Evolutionary conservation across 2,888 invertebrate genomes (phyloP), one percentile per base, ranked within the genome.

Genomic region (Furcula furcula): DNA sequence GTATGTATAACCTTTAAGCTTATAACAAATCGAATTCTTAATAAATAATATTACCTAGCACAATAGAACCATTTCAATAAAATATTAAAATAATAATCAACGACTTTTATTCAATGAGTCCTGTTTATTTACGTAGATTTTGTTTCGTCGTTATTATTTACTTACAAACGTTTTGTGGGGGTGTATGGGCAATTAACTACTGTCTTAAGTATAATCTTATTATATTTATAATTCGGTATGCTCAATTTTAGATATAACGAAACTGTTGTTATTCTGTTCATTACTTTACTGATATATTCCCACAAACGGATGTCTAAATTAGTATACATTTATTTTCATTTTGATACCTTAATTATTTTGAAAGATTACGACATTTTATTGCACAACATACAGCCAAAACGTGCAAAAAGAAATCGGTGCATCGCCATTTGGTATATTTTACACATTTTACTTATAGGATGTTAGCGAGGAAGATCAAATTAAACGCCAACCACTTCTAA

Each of bases 151-250:
- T 69, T 76, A 61, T 59, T 68, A 69, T 75, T 74, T 74, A 46
- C 61, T 69, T 74, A 56, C 56, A 70, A 74, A 76, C 76, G 77
- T 80, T 85, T 87, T 88, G 86, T 86, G 86, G 87, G 87, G 86
- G 86, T 88, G 87, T 88, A 87, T 88, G 87, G 87, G 87, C 87
- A 88, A 84, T 85, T 62, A 37, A 55, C 47, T 70, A 36, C 40
- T 40, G 29, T 36, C 34, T 36, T 26, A 23, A 25, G 36, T 37
- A 26, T n/a, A 29, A 19, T 23, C 22, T 18, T 36, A 31, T 4
- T 12, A 7, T 37, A 16, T 35, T 19, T 28, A 26, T 34, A 29
- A 28, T 36, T 4, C 19, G 20, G 12, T 20, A 20, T 12, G 20
- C 12, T 13, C 1, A 21, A 31, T 15, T 16, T 21, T 15, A 30